Percentiles rank a stretch among this genome's conserved stretches.
Conservation (phyloP, 2,888 invertebrate genomes). For the Cheilosia vernalis region DNA sequence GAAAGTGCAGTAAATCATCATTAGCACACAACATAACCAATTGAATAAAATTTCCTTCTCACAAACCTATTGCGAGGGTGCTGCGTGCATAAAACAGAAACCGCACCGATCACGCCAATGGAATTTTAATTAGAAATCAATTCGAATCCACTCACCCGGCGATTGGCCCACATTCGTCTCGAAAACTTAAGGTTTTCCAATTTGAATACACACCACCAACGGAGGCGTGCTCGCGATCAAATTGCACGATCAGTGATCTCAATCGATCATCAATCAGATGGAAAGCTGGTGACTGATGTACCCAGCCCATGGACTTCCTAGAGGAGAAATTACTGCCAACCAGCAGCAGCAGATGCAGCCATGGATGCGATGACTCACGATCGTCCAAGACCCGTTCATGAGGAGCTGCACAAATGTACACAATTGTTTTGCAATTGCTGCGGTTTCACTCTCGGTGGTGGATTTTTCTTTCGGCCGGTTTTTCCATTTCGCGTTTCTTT, state of each 20-base stretch:
- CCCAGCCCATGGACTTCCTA: constrained; percentile 1
- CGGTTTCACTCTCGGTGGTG: constrained; percentile 55
- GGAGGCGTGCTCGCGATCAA: background rate
- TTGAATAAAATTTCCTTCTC: constrained; percentile 33
- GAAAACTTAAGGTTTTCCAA: constrained; percentile 31
- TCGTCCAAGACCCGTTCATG: constrained; percentile 15
- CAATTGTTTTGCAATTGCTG: constrained; percentile 1
- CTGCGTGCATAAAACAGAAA: constrained; percentile 27
- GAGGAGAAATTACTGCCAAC: background rate
- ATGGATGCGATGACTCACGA: constrained; percentile 1
- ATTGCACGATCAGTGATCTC: constrained; percentile 45
- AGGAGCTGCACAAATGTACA: background rate
- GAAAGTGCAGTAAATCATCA: constrained; percentile 62
- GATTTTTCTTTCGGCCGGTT: constrained; percentile 27
- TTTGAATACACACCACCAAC: constrained; percentile 17
- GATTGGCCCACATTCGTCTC: constrained; percentile 49
- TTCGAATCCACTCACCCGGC: constrained; percentile 9
- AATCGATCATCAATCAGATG: constrained; percentile 45
- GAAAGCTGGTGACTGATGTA: constrained; percentile 32
- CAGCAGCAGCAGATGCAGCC: background rate
- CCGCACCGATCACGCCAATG: constrained; percentile 35
- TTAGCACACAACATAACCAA: constrained; percentile 16
- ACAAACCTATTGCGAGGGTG: constrained; percentile 21
- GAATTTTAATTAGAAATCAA: constrained; percentile 64
- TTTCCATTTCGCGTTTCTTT: constrained; percentile 6